phyloP scores from a whole-genome alignment of 2,797 vertebrate genomes.

The Kryptopterus vitreolus region DNA sequence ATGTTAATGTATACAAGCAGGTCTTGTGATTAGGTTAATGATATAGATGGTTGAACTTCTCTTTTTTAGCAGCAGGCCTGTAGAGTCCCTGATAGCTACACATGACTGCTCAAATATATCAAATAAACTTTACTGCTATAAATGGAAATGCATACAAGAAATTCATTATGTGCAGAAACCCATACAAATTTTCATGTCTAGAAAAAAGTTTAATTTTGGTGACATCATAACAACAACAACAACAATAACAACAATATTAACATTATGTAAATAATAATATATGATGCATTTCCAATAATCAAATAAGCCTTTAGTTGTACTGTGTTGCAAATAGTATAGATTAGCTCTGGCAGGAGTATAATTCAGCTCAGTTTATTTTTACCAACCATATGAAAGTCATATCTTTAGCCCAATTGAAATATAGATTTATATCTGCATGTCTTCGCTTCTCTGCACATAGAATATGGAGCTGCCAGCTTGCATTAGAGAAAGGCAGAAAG shows the following conservation, averaged over 20 bases:
- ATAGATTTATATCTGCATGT: constrained; percentile 6
- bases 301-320: neutral
- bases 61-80: constrained; percentile 1
- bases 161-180: constrained; percentile 13
- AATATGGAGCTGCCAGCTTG: neutral
- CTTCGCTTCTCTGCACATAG: neutral
- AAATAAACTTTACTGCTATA: constrained; percentile 36
- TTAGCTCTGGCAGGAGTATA: neutral
- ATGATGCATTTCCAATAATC: neutral
- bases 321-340: neutral
- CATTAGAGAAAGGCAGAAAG: constrained; percentile 19
- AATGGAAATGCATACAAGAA: constrained; percentile 13
- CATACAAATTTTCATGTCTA: neutral
- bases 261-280: no score
- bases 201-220: neutral
- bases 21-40: constrained; percentile 37
- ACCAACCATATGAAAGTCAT: neutral
- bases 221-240: neutral
- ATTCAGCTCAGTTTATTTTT: constrained; percentile 32
- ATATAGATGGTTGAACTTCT: constrained; percentile 32
- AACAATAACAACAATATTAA: neutral
- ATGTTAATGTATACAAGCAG: constrained; percentile 63
- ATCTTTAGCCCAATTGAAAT: neutral
- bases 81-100: constrained; percentile 7
- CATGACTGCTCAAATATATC: constrained; percentile 32